These are phyloP conservation scores for Asarcornis scutulata DNA, from an alignment of 2,113 vertebrate genomes.

Conservation along the genomic window DNA sequence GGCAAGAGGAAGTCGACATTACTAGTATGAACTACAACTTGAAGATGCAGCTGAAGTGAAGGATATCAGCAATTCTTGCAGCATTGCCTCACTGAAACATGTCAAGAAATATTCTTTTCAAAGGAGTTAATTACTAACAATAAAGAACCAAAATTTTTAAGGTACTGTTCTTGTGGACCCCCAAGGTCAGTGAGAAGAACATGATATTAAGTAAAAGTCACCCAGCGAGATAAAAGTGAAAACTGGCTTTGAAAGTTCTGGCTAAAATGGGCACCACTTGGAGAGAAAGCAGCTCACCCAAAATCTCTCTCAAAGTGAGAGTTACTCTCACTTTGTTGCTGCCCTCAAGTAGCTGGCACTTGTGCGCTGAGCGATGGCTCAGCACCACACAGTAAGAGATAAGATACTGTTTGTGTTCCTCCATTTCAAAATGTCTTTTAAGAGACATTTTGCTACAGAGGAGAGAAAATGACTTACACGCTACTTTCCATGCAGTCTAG, in stretches of 20 bases:
- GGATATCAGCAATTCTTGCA: background rate
- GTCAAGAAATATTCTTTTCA: background rate
- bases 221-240: background rate
- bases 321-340: background rate
- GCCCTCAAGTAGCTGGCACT: background rate
- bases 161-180: background rate
- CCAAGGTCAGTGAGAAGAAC: background rate
- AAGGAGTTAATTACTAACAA: background rate
- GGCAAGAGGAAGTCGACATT: background rate
- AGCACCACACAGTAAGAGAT: background rate
- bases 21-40: background rate
- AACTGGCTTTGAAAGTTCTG: background rate
- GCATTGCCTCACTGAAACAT: background rate
- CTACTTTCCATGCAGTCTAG: background rate
- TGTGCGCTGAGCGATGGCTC: background rate
- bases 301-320: background rate
- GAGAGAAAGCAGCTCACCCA: background rate
- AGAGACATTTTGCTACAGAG: background rate
- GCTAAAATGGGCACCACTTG: background rate
- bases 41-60: background rate
- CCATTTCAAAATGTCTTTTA: background rate
- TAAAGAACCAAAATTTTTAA: background rate
- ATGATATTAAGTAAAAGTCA: background rate
- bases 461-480: background rate
- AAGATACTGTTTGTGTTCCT: background rate